Base-by-base conservation (phyloP, 2,113 vertebrate genomes). In the Pygoscelis adeliae region DNA sequence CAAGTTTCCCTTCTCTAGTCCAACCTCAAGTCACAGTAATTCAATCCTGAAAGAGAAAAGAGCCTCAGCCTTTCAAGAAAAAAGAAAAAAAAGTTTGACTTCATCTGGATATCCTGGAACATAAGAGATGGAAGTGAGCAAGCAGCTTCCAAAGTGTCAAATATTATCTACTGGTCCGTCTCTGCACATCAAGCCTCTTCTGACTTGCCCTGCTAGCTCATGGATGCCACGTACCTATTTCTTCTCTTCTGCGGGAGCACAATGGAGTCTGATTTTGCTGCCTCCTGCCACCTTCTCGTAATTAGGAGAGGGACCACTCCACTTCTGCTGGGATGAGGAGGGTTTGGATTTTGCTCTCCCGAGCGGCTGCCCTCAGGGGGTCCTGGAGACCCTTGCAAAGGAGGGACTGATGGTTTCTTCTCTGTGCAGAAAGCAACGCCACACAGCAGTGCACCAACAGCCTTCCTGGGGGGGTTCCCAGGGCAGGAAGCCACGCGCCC, bases 151-250 rank as follows among this genome's bases (percentile, higher is more conserved):
- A 20, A 44, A 34, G 44, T 1, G 13, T 22, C 53, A 10, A 5
- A 3, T 13, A 23, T 23, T 36, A 55, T 11, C 61, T 29, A 3
- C 53, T 30, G 34, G 15, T 19, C 59, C 34, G 38, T 14, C 69
- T 61, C 36, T 5, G 61, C 30, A 7, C n/a, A 34, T 32, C 70
- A 10, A 63, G 38, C 38, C 38, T 34, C 52, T 26, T 9, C 46
- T 7, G n/a, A 9, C 26, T 9, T 10, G 18, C 36, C 53, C 53
- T 15, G 15, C n/a, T 3, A n/a, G 26, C 27, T 13, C 40, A 13
- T 0, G 8, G 62, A 23, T 27, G 29, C n/a, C 50, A 15, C 3
- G 2, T 11, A 10, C 53, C 53, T 6, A 2, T 15, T 38, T 9
- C 55, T 32, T 32, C 50, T 5, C 21, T 11, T 36, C 4, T 10